Evolutionary conservation across 1,140 invertebrate genomes (phyloP).

Genomic region (Ridgeia piscesae): DNA sequence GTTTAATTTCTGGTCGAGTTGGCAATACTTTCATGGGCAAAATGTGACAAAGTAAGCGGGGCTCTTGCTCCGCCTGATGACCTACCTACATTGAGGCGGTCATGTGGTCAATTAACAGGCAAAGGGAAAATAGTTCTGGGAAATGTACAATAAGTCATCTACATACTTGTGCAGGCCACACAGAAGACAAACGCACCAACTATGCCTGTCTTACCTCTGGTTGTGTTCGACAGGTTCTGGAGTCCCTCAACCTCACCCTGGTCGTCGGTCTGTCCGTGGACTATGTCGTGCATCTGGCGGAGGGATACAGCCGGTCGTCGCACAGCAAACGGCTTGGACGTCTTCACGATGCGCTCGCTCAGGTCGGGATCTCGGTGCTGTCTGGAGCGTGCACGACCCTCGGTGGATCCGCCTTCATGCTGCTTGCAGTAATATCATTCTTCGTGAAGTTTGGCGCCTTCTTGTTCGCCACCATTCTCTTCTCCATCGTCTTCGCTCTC

Average conservation of each 20-base stretch:
- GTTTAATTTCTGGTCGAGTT: too few relatives aligned
- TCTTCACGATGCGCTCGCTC: constrained; percentile 40
- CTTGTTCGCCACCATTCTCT: constrained; percentile 14
- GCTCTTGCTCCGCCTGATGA: too few relatives aligned
- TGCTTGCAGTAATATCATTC: constrained; percentile 18
- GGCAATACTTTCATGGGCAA: too few relatives aligned
- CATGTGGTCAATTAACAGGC: too few relatives aligned
- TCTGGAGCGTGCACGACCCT: constrained; percentile 21
- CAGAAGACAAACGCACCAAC: too few relatives aligned
- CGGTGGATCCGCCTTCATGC: constrained; percentile 21
- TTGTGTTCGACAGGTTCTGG: constrained; percentile 37
- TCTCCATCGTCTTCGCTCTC: constrained; percentile 19
- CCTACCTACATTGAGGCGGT: too few relatives aligned
- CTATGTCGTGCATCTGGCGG: constrained; percentile 48
- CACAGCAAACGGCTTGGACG: constrained; percentile 33
- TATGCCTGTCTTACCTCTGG: too few relatives aligned
- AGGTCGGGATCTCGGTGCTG: constrained; percentile 34
- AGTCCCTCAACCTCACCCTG: constrained; percentile 47
- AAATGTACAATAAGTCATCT: too few relatives aligned
- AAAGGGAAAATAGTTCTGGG: too few relatives aligned
- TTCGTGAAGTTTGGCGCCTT: constrained; percentile 19
- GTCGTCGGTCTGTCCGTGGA: constrained; percentile 48
- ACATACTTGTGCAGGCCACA: too few relatives aligned
- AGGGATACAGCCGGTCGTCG: constrained; percentile 41
- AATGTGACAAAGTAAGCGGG: too few relatives aligned